Base-by-base conservation (phyloP, 2,888 invertebrate genomes). In the Dasypogon diadema region DNA sequence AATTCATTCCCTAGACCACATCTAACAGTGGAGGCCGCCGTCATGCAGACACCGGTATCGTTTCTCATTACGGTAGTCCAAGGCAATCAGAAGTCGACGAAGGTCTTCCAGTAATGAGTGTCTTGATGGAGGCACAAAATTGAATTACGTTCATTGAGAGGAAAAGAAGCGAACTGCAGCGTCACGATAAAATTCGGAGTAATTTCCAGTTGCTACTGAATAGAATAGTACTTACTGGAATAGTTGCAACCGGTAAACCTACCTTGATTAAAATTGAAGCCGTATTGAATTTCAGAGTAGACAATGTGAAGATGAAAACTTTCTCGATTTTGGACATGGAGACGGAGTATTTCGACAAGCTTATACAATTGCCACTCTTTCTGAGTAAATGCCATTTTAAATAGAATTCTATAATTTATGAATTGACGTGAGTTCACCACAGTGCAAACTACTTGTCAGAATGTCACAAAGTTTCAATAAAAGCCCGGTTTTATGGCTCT, bases 1-100 rank as follows among this genome's bases (percentile, higher is more conserved):
- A 65, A 65, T 65, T 65, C 65, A 65, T 65, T 65, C 65, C 46
- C 65, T 65, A 65, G 65, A 65, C 65, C 65, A 65, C 65, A 65
- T 65, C 65, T 65, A 65, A 65, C 48, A 65, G 46, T 48, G 24
- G 24, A n/a, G 46, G 14, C 65, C 65, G 65, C 56, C 22, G 26
- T 37, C 65, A 37, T 42, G 8, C 42, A 42, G 21, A 46, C 65
- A 46, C 48, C 65, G 46, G 21, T 46, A 65, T 24, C 65, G 24
- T 65, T 65, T 65, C 65, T 65, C 46, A 65, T 65, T 65, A 65
- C 65, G 65, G 65, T 65, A 65, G 65, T 65, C 65, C 65, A 65
- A 65, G 65, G 46, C 65, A 65, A 65, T 65, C 65, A 65, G 21
- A 65, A 46, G 65, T 46, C 65, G 65, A 46, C 65, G 24, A 65